Percentiles rank a stretch among this genome's conserved stretches.
phyloP scores from a whole-genome alignment of 2,797 vertebrate species.

The Protonibea diacanthus region DNA sequence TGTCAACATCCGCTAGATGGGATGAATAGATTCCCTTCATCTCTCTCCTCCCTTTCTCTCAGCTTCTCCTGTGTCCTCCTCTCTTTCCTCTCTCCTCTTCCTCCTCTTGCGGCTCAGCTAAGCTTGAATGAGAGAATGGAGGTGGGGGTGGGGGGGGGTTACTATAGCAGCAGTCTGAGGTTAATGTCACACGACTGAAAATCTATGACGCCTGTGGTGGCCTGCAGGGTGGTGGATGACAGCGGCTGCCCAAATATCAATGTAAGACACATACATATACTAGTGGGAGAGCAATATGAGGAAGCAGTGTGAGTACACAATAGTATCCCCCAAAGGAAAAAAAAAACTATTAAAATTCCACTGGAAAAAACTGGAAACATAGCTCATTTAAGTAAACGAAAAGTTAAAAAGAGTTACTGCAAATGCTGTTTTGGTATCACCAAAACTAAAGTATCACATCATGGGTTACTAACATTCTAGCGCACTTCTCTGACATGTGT shows the following conservation, averaged over 20 bases:
- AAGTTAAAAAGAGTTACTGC: background rate
- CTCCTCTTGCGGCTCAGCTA: slow-evolving; percentile 41
- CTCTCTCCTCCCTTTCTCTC: slow-evolving; percentile 8
- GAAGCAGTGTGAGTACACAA: background rate
- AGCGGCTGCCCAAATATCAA: slow-evolving; percentile 53
- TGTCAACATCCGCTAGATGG: slow-evolving; percentile 30
- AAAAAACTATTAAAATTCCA: no score
- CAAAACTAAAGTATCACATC: background rate
- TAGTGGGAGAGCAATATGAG: slow-evolving; percentile 40
- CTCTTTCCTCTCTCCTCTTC: slow-evolving; percentile 4
- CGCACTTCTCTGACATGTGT: no score
- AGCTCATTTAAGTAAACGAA: background rate
- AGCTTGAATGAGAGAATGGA: slow-evolving; percentile 35
- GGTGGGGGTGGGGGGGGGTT: background rate
- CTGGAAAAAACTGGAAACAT: background rate
- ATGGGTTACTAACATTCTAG: background rate
- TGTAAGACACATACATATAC: slow-evolving; percentile 31
- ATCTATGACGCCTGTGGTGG: slow-evolving; percentile 69
- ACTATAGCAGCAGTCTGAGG: slow-evolving; percentile 50
- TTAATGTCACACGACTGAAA: slow-evolving; percentile 69
- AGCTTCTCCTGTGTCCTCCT: background rate
- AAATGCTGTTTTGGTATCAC: background rate
- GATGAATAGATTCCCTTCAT: slow-evolving; percentile 10
- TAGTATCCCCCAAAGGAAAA: background rate
- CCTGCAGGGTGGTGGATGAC: slow-evolving; percentile 46